Evolutionary conservation across 2,113 vertebrate genomes (phyloP).

Genomic region (Eclectus roratus): DNA sequence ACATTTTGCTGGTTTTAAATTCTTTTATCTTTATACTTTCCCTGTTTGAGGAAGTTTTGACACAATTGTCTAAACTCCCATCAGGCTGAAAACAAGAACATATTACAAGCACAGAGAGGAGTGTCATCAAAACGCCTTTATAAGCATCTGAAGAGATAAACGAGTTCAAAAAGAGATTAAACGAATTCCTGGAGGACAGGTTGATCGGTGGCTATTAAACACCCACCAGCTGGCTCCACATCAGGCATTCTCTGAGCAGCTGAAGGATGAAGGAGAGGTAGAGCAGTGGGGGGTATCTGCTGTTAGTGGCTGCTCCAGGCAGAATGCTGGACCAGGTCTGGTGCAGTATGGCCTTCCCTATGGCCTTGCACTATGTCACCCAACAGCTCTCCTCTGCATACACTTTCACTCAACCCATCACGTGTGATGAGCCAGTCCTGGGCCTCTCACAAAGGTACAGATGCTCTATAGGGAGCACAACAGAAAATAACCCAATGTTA

Average conservation of each 20-base stretch:
- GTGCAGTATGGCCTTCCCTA: not conserved
- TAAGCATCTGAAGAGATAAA: not conserved
- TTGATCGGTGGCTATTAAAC: not conserved
- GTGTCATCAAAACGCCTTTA: not conserved
- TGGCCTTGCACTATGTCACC: not conserved
- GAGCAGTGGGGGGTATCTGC: not conserved
- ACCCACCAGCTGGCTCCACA: not conserved
- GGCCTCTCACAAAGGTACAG: not conserved
- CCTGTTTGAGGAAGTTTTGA: not conserved
- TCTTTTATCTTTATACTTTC: not conserved
- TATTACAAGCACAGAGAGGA: not conserved
- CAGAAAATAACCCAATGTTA: not conserved
- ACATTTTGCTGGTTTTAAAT: not conserved
- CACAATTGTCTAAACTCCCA: not conserved
- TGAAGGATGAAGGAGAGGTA: not conserved
- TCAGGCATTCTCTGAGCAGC: not conserved
- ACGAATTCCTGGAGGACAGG: not conserved
- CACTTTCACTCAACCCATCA: not conserved
- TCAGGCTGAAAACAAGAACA: not conserved
- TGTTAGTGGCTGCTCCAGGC: fast-evolving
- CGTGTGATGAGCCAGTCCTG: not conserved
- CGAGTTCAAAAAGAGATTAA: not conserved
- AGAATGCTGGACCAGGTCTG: not conserved
- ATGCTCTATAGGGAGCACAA: not conserved
- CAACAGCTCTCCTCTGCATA: not conserved